Base-by-base conservation (phyloP, 1,140 invertebrate genomes). In the Aradophagus sp. region DNA sequence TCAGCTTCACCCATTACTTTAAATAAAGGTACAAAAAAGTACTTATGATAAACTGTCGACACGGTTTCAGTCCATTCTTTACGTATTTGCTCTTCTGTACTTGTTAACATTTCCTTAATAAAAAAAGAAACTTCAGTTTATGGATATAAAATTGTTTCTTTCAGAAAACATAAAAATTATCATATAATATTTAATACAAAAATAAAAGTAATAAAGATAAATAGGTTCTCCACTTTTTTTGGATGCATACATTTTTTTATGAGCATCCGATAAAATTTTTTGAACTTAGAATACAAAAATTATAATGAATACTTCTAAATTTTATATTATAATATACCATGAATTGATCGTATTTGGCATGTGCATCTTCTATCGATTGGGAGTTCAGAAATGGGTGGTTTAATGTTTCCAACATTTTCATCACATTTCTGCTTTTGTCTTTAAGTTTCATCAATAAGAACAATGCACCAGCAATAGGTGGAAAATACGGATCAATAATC, bases 381-480 rank as follows among this genome's bases (percentile, higher is more conserved):
- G 70, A 59, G 0, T 29, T 41, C 42, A 78, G 14, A 23, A 82
- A 53, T n/a, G 80, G 77, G 61, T 81, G 75, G 34, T 83, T 75
- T 8, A 81, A 19, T 5, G 76, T 48, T 59, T 75, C 65, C 6
- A 65, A 32, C 16, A 45, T 65, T 47, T 89, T 86, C 63, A 93
- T 89, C 1, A 92, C 90, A 26, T 86, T 84, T 10, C 81, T 71
- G 12, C 93, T 88, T 56, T 92, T 85, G 44, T 87, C 81, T 32
- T 87, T 86, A 34, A 95, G 81, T 80, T 93, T 92, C 62, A 89
- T 83, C 3, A 93, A 82, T 89, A 91, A 93, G 76, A 89, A 89
- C 4, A 96, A 78, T 27, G 89, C 86, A 5, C 93, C 92, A 39
- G 91, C 88, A 1, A 93, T 88, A 15, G 90, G 90, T 0, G 94